Evolutionary conservation across 2,888 invertebrate genomes (phyloP), one percentile per base, ranked within the genome.

Genomic region (Tanaodytes sp.): DNA sequence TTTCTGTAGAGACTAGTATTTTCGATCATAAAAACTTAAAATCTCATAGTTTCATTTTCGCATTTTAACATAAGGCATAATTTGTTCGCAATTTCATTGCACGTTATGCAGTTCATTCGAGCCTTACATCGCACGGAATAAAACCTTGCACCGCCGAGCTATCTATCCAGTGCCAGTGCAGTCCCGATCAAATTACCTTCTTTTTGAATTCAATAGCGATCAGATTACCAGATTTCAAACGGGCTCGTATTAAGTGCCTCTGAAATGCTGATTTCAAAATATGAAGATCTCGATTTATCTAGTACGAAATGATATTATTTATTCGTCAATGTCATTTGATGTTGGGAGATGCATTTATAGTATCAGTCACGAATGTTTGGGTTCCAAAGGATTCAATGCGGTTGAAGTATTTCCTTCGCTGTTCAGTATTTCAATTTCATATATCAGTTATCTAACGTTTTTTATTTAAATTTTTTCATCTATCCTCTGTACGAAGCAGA

Each of bases 141-240:
- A 42, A 49, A 49, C 37, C 49, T 55, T 49, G 23, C 31, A 36
- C 43, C 48, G 27, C 46, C 27, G 31, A 39, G 36, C 23, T 63
- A 42, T 19, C 27, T 43, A 49, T 42, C 49, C 46, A 27, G 49
- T 40, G 31, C 49, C 46, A 27, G 49, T 40, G 31, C 33, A 54
- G 19, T 48, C 2, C 23, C 27, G 36, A 64, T 64, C 63, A 43
- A 64, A 57, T 64, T 63, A 63, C 63, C 36, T 36, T 36, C 48
- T 64, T 55, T 57, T 49, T 42, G 55, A 49, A 57, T 64, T 64
- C 49, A 49, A 57, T 64, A 19, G 15, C 27, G 37, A 62, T 52
- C 55, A 43, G 33, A 52, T 54, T 54, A 62, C 43, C 54, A 54
- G 63, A 57, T 64, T 64, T 43, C 48, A 49, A 57, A 64, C 55